Evolutionary conservation across 2,113 vertebrate species (phyloP).

Genomic region (Ageneiosus marmoratus): DNA sequence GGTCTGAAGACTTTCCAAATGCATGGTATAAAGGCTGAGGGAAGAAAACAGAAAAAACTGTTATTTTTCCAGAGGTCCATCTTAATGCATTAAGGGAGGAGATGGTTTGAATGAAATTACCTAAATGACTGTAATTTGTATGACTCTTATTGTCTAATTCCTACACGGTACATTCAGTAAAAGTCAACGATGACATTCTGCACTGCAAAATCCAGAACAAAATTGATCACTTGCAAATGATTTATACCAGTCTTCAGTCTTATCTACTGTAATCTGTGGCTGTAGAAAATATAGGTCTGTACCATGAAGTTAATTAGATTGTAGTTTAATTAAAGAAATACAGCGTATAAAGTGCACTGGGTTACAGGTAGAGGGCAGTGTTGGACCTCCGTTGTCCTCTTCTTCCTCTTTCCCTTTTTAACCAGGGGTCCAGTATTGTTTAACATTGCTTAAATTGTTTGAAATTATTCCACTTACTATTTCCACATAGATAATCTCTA

Average conservation of each 20-base stretch:
- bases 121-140: not conserved
- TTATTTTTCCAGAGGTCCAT: not conserved
- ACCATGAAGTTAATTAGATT: conserved; percentile 4
- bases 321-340: conserved; percentile 11
- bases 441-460: not conserved
- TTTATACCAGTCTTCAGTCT: not conserved
- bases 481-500: not conserved
- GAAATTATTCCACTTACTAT: not conserved
- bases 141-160: not conserved
- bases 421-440: not conserved
- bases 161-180: not conserved
- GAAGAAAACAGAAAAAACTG: not conserved
- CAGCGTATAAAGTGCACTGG: not conserved
- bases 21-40: not conserved
- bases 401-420: not conserved
- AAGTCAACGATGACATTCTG: not conserved
- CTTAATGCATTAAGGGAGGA: not conserved
- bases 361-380: conserved; percentile 3
- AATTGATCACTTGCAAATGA: not conserved
- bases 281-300: conserved; percentile 4
- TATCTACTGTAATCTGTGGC: not conserved
- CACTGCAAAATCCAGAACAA: not conserved
- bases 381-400: not conserved
- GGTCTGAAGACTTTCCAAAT: too few relatives aligned
- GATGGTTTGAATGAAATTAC: not conserved